phyloP scores from a whole-genome alignment of 2,113 vertebrate species.

The Ceyx margarethae region DNA sequence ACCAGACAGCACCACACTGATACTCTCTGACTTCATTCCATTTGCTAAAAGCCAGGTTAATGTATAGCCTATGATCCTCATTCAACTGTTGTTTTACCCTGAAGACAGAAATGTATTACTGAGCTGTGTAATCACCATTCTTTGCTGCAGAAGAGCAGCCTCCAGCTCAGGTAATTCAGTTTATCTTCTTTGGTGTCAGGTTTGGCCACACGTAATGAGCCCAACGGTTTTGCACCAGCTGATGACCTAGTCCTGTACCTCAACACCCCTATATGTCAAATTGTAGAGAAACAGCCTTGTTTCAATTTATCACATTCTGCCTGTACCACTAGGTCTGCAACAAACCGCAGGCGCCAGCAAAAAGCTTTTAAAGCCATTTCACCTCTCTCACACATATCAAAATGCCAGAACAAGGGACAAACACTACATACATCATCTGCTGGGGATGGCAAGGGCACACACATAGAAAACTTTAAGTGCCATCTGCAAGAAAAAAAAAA shows the following conservation, averaged over 20 bases:
- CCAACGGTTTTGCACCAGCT: background rate
- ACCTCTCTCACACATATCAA: constrained; percentile 62
- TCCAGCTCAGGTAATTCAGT: background rate
- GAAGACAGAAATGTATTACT: background rate
- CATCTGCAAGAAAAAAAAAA: background rate
- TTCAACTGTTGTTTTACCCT: background rate
- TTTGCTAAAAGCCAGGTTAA: background rate
- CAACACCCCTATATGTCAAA: background rate
- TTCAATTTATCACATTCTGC: constrained; percentile 19
- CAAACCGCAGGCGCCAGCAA: constrained; percentile 59
- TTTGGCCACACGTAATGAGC: background rate
- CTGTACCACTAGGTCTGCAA: constrained; percentile 22
- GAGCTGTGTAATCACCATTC: background rate
- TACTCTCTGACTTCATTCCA: background rate
- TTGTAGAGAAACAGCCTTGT: background rate
- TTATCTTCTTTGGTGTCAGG: background rate
- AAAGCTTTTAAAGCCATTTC: constrained; percentile 67
- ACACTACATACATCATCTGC: constrained; percentile 58
- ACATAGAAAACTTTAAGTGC: constrained; percentile 50
- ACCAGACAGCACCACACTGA: background rate
- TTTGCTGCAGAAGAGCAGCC: background rate
- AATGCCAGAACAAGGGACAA: constrained; percentile 66
- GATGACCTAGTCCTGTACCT: background rate
- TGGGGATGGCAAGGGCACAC: constrained; percentile 59
- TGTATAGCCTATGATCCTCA: background rate